Percentiles rank a stretch among this genome's conserved stretches.
phyloP scores from a whole-genome alignment of 2,888 invertebrate species.

The Ferrisia virgata region DNA sequence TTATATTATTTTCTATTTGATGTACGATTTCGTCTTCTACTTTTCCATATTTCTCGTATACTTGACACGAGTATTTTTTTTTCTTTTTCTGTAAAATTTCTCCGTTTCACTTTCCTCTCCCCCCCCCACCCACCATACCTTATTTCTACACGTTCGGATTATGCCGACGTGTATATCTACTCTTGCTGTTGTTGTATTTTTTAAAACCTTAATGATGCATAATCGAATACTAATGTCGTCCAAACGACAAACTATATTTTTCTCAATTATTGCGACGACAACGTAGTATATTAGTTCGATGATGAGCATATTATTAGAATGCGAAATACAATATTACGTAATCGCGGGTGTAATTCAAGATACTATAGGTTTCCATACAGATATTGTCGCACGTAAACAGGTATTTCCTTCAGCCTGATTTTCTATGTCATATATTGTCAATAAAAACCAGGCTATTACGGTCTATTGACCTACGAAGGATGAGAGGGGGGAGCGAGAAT shows the following conservation, averaged over 20 bases:
- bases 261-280: not conserved
- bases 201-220: not conserved
- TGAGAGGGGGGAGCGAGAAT: too few relatives aligned
- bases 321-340: too few relatives aligned
- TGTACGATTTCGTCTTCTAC: not conserved
- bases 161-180: not conserved
- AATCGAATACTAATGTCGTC: not conserved
- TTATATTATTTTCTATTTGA: not conserved
- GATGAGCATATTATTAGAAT: too few relatives aligned
- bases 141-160: not conserved
- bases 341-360: too few relatives aligned
- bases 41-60: not conserved
- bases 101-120: not conserved
- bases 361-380: too few relatives aligned
- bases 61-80: not conserved
- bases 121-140: not conserved
- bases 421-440: too few relatives aligned
- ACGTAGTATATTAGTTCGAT: not conserved
- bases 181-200: too few relatives aligned
- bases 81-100: not conserved
- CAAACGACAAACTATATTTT: not conserved
- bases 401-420: too few relatives aligned
- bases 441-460: too few relatives aligned
- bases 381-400: too few relatives aligned
- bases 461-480: too few relatives aligned